A percentile compares a stretch with the other conserved stretches of the same genome.
Evolutionary conservation across 1,140 invertebrate species (phyloP).

Genomic region (Vanessa atalanta): DNA sequence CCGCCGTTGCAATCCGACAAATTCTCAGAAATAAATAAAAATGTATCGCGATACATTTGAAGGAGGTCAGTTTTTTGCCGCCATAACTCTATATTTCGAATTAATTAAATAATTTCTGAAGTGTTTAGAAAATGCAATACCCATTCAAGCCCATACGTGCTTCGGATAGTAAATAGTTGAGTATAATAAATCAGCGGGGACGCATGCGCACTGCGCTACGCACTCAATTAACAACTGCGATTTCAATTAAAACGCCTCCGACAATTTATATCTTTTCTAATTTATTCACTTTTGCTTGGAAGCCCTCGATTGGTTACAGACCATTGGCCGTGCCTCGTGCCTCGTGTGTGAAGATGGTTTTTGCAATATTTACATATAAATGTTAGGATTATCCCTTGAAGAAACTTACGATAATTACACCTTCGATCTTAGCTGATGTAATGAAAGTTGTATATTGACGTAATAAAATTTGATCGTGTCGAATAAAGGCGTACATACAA

Average conservation of each 20-base stretch:
- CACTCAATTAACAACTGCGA: constrained; percentile 70
- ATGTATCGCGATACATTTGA: background rate
- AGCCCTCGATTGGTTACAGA: constrained; percentile 42
- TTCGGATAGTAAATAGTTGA: constrained; percentile 53
- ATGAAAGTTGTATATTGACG: background rate
- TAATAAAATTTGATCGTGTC: constrained; percentile 4
- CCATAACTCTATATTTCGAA: constrained; percentile 13
- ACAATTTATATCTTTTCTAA: constrained; percentile 70
- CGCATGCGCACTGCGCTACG: constrained; percentile 64
- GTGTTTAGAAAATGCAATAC: constrained; percentile 40
- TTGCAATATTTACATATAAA: constrained; percentile 28
- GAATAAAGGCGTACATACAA: background rate
- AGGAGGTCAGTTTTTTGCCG: constrained; percentile 1
- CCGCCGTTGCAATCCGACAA: background rate
- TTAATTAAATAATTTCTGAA: constrained; percentile 35
- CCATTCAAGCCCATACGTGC: constrained; percentile 54
- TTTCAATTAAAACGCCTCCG: constrained; percentile 76
- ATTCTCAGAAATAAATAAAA: constrained; percentile 1
- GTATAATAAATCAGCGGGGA: constrained; percentile 57
- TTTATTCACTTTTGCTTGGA: constrained; percentile 68
- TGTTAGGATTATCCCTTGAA: constrained; percentile 16
- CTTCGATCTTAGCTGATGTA: constrained; percentile 1
- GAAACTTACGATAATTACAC: constrained; percentile 15
- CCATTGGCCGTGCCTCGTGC: background rate
- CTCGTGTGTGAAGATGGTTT: constrained; percentile 3